Evolutionary conservation across 2,888 invertebrate species (phyloP), one percentile per base, ranked within the genome.

Genomic region (Andrena fulva): DNA sequence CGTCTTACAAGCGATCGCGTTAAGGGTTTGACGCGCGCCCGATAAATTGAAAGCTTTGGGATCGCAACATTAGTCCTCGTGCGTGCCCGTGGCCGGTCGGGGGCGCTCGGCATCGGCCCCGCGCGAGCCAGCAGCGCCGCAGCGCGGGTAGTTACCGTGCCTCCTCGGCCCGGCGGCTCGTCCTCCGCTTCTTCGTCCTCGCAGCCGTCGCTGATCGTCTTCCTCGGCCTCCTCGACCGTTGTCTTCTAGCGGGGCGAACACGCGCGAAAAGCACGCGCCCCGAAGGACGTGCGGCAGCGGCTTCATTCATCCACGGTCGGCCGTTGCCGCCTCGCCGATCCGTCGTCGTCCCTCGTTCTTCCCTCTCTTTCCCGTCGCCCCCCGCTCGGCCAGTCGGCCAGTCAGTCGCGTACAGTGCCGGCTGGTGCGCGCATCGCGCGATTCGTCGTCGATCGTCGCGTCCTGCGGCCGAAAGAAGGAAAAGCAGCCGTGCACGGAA

Each of bases 331-430:
- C 77, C 27, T 8, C 24, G 27, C n/a, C 67, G 35, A 29, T 63
- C 24, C 35, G 29, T 20, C 20, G 12, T 42, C 54, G 35, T 56
- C n/a, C 12, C 3, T 50, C 67, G 56, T 31, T 50, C 16, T 2
- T 50, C 68, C 74, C 54, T 27, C 27, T 70, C 24, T 48, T 52
- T 71, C 59, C 74, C 67, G 74, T 80, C 20, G 70, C 71, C 60
- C 66, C 68, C 60, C 64, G 68, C 50, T 59, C 67, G 72, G 75
- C 64, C 77, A 75, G 87, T 66, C 79, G 69, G 74, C 54, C 70
- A 80, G 84, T 80, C 85, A 84, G 87, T 87, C 87, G 87, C 77
- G 81, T 84, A 69, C 81, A 84, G 84, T 80, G 79, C 79, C 87
- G 87, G 84, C 73, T 76, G 75, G 80, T 78, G 84, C 67, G 81